phyloP scores from a whole-genome alignment of 2,888 invertebrate genomes.

The Formica aserva region DNA sequence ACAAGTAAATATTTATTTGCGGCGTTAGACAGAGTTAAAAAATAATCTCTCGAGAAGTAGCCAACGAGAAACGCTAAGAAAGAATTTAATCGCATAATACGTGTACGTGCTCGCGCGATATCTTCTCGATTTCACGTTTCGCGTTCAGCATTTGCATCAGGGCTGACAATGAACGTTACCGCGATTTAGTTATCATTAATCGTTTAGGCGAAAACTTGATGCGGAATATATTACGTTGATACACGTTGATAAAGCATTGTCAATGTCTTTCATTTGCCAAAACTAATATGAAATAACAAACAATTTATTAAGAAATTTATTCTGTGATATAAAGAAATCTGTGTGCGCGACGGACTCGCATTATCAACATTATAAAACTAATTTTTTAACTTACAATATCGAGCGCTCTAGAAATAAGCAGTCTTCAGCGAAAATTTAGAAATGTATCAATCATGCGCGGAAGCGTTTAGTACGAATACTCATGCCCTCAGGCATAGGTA shows the following conservation, averaged over 20 bases:
- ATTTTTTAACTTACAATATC: slow-evolving; percentile 57
- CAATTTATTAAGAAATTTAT: background rate
- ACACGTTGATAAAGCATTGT: background rate
- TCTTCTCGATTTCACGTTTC: slow-evolving; percentile 73
- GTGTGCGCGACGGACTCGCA: slow-evolving; percentile 32
- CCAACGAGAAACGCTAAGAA: slow-evolving; percentile 51
- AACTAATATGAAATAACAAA: background rate
- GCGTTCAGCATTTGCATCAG: slow-evolving; percentile 59
- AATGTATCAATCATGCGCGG: slow-evolving; percentile 48
- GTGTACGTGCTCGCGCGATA: slow-evolving; percentile 65
- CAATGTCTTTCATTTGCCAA: background rate
- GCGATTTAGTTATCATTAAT: background rate
- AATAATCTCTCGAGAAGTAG: slow-evolving; percentile 38
- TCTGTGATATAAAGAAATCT: background rate
- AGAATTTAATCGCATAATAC: slow-evolving; percentile 74
- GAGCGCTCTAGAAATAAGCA: background rate
- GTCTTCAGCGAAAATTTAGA: slow-evolving; percentile 2
- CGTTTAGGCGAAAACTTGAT: background rate
- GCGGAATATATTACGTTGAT: background rate
- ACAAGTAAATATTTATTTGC: slow-evolving; percentile 65
- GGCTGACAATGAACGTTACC: background rate
- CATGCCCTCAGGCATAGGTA: slow-evolving; percentile 48
- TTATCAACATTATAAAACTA: slow-evolving; percentile 57
- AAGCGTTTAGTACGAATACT: slow-evolving; percentile 52
- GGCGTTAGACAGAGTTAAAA: slow-evolving; percentile 55